Evolutionary conservation across 2,113 vertebrate species (phyloP).

Genomic region (Malaclemys terrapin): DNA sequence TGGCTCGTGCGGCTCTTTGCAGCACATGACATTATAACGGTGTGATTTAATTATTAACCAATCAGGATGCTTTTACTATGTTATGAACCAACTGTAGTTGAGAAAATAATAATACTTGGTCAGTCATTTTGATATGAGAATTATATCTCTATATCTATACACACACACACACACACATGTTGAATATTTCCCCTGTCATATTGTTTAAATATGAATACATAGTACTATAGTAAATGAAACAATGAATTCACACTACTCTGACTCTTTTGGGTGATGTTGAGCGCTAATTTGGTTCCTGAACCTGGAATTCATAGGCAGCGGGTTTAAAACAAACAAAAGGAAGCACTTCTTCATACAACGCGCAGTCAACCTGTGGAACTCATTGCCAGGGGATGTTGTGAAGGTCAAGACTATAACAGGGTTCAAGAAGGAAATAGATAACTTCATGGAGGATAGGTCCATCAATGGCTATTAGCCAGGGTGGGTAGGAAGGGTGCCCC

Average conservation of each 20-base stretch:
- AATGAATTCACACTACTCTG: not conserved
- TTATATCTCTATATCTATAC: not conserved
- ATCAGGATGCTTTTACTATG: too few relatives aligned
- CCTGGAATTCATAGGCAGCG: too few relatives aligned
- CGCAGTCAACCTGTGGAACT: too few relatives aligned
- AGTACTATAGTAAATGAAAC: not conserved
- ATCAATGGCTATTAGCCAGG: too few relatives aligned
- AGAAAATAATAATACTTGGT: not conserved
- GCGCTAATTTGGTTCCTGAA: too few relatives aligned
- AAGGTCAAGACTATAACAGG: too few relatives aligned
- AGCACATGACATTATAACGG: not conserved
- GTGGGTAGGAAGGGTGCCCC: too few relatives aligned
- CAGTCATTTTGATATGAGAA: not conserved
- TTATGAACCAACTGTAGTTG: not conserved
- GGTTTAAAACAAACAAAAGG: too few relatives aligned
- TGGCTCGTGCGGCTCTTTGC: not conserved
- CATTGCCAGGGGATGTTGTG: too few relatives aligned
- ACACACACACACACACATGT: not conserved
- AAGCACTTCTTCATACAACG: too few relatives aligned
- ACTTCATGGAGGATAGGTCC: too few relatives aligned
- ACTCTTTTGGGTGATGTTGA: not conserved
- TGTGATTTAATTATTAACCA: not conserved
- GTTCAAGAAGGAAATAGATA: too few relatives aligned
- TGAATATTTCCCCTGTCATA: not conserved
- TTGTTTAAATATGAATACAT: not conserved